Base-by-base conservation (phyloP, 2,888 invertebrate genomes). In the Pseudanteris insignis region DNA sequence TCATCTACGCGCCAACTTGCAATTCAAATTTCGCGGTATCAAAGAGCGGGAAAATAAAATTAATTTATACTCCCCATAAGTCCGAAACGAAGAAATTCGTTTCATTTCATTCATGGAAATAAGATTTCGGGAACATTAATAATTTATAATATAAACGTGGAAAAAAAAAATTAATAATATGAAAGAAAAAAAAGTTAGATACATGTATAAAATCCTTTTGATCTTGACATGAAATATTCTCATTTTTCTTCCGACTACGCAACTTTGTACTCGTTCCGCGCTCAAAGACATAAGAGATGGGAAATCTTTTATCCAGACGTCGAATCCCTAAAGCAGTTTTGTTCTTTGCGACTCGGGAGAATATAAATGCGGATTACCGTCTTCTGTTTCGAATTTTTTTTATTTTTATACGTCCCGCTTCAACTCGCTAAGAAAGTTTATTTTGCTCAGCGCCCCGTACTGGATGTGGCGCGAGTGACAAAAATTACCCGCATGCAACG, bases 251-350 rank as follows among this genome's bases (percentile, higher is more conserved):
- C 15, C 33, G 15, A 18, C 11, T 13, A 13, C 5, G 18, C 30
- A 57, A 57, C 57, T 57, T 55, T 55, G 29, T 36, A 55, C 41
- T 50, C 13, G 28, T 41, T 13, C 12, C 13, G 11, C 2, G 25
- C 5, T 57, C 57, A 57, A 58, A 58, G 58, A 38, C 50, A 29
- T 25, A 21, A 32, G 11, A 44, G 43, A 50, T 24, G 21, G 28
- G 25, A 58, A 40, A 58, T 50, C 44, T 58, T 50, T 58, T 58
- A 58, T 44, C 44, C 58, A 41, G 44, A 38, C 44, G 38, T 58
- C 44, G 58, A 58, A 58, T 58, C 50, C 58, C 58, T 46, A 51
- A 51, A 59, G 51, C 51, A 40, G 51, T 59, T 51, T 46, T 29
- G n/a, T 6, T 15, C 33, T 40, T 24, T 32, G 12, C 32, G 28